Percentiles rank a stretch among this genome's conserved stretches.
Conservation (phyloP, 2,113 vertebrate species). For the Microtus richardsoni region DNA sequence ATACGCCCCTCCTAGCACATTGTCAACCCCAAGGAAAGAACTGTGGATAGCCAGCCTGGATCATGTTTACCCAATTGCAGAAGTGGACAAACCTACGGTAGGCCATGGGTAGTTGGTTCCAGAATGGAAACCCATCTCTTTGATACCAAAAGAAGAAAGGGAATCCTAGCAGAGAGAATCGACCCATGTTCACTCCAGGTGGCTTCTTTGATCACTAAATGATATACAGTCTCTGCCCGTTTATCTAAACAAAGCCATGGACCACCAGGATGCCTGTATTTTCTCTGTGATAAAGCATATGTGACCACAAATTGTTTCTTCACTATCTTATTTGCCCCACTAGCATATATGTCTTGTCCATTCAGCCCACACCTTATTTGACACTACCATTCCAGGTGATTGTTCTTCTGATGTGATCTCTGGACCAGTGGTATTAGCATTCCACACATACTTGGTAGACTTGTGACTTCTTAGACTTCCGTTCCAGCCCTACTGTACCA, state of each 20-base stretch:
- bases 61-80: not conserved
- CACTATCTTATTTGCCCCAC: not conserved
- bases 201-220: slow-evolving; percentile 20
- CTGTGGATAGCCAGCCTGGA: not conserved
- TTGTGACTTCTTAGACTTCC: not conserved
- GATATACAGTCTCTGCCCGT: not conserved
- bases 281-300: not conserved
- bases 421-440: not conserved
- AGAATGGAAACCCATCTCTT: not conserved
- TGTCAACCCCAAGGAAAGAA: not conserved
- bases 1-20: not conserved
- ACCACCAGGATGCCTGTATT: not conserved
- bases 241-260: not conserved
- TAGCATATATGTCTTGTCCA: not conserved
- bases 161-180: not conserved
- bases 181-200: not conserved
- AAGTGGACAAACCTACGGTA: not conserved
- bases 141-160: not conserved
- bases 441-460: not conserved
- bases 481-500: not conserved
- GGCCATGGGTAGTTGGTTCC: not conserved
- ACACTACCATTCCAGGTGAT: not conserved
- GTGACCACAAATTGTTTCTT: not conserved
- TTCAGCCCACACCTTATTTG: not conserved
- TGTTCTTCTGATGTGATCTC: not conserved